Conservation (phyloP, 2,888 invertebrate species). For the Cryptocheilus praepositus region DNA sequence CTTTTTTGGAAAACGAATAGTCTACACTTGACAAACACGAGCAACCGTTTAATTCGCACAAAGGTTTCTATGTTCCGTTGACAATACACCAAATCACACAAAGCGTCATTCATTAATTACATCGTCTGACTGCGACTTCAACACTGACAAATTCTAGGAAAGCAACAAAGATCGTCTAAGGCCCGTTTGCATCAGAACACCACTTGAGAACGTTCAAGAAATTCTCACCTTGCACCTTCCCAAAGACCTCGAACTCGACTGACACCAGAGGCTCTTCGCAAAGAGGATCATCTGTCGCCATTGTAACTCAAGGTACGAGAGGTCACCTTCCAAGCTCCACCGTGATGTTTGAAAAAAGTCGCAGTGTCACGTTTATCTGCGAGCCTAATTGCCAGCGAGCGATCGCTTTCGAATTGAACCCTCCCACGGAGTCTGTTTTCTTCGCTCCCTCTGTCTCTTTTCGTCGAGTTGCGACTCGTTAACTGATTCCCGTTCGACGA, state of each 20-base stretch:
- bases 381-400: too few species aligned
- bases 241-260: slow-evolving; percentile 93
- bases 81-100: too few species aligned
- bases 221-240: slow-evolving; percentile 89
- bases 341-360: slow-evolving; percentile 13
- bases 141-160: too few species aligned
- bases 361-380: background rate
- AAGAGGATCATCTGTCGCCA: slow-evolving; percentile 64
- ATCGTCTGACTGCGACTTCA: too few species aligned
- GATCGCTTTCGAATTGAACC: background rate
- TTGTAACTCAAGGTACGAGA: slow-evolving; percentile 20
- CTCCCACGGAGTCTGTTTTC: background rate
- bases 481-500: slow-evolving; percentile 66
- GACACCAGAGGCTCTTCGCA: slow-evolving; percentile 80
- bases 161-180: too few species aligned
- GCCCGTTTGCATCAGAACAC: too few species aligned
- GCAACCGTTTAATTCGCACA: too few species aligned
- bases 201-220: too few species aligned
- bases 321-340: slow-evolving; percentile 16
- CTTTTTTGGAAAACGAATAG: too few species aligned
- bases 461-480: slow-evolving; percentile 60
- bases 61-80: too few species aligned
- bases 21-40: too few species aligned
- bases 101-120: too few species aligned
- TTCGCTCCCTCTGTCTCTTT: slow-evolving; percentile 32